phyloP scores from a whole-genome alignment of 2,888 invertebrate species.

The Epiblema foenella region DNA sequence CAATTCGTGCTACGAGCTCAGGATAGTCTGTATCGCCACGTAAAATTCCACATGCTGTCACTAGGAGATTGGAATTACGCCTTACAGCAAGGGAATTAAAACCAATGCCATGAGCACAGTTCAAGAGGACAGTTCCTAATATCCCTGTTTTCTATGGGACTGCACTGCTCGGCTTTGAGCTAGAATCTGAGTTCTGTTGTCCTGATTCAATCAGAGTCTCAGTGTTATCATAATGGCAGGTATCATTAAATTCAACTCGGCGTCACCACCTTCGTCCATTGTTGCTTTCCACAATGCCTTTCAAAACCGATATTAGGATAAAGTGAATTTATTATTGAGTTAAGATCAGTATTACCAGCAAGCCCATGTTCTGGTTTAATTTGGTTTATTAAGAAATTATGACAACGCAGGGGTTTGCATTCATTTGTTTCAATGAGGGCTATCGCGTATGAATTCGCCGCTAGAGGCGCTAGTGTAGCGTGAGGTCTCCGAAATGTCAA shows the following conservation, averaged over 20 bases:
- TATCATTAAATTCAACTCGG: not conserved
- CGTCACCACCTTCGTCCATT: not conserved
- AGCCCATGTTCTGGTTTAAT: not conserved
- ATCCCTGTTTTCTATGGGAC: not conserved
- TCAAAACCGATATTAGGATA: not conserved
- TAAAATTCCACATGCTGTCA: too few relatives aligned
- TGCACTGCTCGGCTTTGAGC: too few relatives aligned
- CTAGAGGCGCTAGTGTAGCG: too few relatives aligned
- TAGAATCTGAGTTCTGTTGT: too few relatives aligned
- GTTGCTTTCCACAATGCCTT: not conserved
- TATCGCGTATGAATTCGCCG: too few relatives aligned
- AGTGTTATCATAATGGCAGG: not conserved
- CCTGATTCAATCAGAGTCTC: not conserved
- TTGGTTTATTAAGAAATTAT: not conserved
- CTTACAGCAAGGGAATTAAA: too few relatives aligned
- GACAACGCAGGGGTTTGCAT: not conserved
- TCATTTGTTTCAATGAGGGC: not conserved
- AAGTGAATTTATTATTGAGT: not conserved
- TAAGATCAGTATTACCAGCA: not conserved
- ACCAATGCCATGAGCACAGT: too few relatives aligned
- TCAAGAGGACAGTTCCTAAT: not conserved
- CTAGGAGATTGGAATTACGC: too few relatives aligned
- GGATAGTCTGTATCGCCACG: too few relatives aligned
- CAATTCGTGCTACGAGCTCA: too few relatives aligned
- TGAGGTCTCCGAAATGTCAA: too few relatives aligned